These are phyloP conservation scores for Dendrocincla tyrannina DNA, from an alignment of 2,797 vertebrate genomes.

Conservation along the genomic window DNA sequence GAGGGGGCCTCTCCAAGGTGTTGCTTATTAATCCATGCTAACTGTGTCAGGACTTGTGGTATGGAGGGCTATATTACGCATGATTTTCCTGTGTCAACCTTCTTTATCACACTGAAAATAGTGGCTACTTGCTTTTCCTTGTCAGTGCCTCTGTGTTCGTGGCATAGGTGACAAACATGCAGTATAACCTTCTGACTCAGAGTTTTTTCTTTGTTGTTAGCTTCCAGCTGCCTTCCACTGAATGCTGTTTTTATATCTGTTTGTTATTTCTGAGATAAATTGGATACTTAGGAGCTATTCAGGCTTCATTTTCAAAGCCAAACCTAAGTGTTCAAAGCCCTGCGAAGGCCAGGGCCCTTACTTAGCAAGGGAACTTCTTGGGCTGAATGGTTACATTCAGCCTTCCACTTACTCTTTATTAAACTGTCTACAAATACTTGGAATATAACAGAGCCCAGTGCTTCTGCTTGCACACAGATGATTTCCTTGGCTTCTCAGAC, in stretches of 20 bases:
- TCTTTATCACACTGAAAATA: not conserved
- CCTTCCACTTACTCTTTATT: not conserved
- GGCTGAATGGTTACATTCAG: slow-evolving; percentile 5
- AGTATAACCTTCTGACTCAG: not conserved
- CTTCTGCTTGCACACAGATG: slow-evolving; percentile 12
- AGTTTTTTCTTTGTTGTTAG: not conserved
- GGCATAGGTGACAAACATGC: not conserved
- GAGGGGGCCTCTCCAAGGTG: not conserved
- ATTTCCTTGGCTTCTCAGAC: slow-evolving; percentile 50
- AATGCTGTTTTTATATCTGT: not conserved
- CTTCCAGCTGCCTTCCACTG: not conserved
- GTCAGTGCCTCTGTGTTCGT: not conserved
- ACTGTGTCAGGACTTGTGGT: not conserved
- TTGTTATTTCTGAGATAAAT: not conserved
- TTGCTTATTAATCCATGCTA: not conserved
- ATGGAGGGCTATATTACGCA: not conserved
- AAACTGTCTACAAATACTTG: slow-evolving; percentile 5
- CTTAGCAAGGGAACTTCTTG: not conserved
- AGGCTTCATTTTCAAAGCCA: slow-evolving; percentile 11
- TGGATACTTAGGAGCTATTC: not conserved
- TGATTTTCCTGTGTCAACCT: not conserved
- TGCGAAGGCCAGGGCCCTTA: not conserved
- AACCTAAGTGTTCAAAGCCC: not conserved
- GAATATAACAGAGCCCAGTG: not conserved
- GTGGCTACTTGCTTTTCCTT: not conserved